These are phyloP conservation scores for Enteromius trimaculatus DNA, from an alignment of 2,797 vertebrate genomes.

Conservation along the genomic window DNA sequence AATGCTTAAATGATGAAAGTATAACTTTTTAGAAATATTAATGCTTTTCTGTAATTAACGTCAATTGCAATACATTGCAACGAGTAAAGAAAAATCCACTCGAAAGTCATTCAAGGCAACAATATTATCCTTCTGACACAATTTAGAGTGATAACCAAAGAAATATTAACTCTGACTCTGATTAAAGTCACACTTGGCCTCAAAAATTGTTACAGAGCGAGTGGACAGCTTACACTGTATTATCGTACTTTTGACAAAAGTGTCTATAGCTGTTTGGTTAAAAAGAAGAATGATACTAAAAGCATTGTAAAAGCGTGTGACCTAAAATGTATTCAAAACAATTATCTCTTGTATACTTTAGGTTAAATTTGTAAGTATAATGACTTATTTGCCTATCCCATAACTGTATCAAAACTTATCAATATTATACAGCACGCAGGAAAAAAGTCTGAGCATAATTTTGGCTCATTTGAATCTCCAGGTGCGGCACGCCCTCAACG, in stretches of 20 bases:
- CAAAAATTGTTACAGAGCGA: neutral
- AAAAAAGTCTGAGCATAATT: constrained; percentile 13
- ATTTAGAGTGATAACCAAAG: neutral
- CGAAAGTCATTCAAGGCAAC: neutral
- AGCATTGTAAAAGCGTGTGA: neutral
- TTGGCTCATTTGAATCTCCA: constrained; percentile 48
- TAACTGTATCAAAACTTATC: neutral
- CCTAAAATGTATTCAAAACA: neutral
- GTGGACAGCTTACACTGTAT: neutral
- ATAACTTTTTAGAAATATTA: neutral
- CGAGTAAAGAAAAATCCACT: neutral
- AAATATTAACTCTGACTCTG: neutral
- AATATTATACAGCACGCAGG: constrained; percentile 6
- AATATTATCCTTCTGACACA: neutral
- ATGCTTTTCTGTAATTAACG: neutral
- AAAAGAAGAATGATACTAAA: neutral
- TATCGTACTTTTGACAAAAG: neutral
- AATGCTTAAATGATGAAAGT: neutral
- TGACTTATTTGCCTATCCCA: neutral
- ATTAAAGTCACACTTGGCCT: neutral
- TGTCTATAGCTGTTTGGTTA: neutral
- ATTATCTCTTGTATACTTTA: neutral
- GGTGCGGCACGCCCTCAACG: constrained; percentile 53
- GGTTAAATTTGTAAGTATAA: neutral
- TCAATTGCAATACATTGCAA: neutral